Conservation (phyloP, 2,113 vertebrate species). For the Campylorhamphus procurvoides region DNA sequence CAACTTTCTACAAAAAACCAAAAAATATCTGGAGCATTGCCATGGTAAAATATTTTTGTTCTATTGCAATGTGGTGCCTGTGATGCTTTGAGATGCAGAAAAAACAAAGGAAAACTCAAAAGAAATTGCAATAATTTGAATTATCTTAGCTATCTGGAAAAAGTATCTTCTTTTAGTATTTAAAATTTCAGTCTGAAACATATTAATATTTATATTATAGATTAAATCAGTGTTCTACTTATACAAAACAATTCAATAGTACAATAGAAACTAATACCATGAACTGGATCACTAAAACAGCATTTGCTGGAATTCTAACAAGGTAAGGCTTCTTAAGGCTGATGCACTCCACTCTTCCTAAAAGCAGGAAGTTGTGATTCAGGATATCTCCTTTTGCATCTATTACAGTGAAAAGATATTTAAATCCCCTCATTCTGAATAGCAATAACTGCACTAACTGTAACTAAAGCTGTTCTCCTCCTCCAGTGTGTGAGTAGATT, state of each 20-base stretch:
- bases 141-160: not conserved
- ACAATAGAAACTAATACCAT: not conserved
- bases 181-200: not conserved
- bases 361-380: not conserved
- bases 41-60: not conserved
- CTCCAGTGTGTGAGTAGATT: accelerated
- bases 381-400: not conserved
- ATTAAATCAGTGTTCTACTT: not conserved
- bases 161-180: not conserved
- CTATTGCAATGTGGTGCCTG: not conserved
- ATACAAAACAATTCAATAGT: not conserved
- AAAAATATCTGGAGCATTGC: not conserved
- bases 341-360: not conserved
- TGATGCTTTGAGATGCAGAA: not conserved
- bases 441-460: not conserved
- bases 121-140: not conserved
- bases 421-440: not conserved
- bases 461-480: not conserved
- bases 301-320: not conserved
- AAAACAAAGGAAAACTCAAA: not conserved
- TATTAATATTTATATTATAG: not conserved
- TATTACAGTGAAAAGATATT: not conserved
- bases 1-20: not conserved
- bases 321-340: not conserved
- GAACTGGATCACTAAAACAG: not conserved